A percentile compares a stretch with the other conserved stretches of the same genome.
These are phyloP conservation scores for Achroia grisella DNA, from an alignment of 1,140 invertebrate species.

Conservation along the genomic window DNA sequence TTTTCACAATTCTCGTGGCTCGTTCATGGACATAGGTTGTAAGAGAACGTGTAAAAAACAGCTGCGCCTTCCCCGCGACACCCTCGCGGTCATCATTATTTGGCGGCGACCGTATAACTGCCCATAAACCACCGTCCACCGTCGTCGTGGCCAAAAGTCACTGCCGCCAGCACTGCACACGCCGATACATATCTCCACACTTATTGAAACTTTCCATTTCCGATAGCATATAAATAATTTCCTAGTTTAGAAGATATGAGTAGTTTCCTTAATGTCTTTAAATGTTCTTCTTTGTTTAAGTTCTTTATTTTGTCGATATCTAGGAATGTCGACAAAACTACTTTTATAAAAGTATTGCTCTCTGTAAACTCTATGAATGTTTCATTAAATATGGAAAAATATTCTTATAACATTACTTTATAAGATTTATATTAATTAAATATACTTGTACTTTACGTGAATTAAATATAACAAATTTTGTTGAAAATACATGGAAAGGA, in stretches of 20 bases:
- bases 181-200: constrained; percentile 35
- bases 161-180: constrained; percentile 6
- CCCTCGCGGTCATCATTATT: constrained; percentile 53
- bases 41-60: constrained; percentile 66
- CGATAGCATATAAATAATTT: not conserved
- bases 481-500: no score
- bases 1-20: constrained; percentile 17
- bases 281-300: not conserved
- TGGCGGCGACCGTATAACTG: constrained; percentile 47
- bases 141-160: constrained; percentile 31
- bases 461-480: no score
- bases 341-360: no score
- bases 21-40: constrained; percentile 36
- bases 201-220: constrained; percentile 37
- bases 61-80: constrained; percentile 43
- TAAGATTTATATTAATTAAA: no score
- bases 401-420: no score
- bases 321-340: not conserved
- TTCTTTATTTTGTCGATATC: no score
- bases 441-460: no score
- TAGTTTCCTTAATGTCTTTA: not conserved
- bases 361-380: no score
- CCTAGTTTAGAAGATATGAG: constrained; percentile 2
- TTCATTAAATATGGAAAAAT: no score
- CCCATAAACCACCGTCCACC: constrained; percentile 41